Percentiles rank a stretch among this genome's conserved stretches.
phyloP scores from a whole-genome alignment of 2,797 vertebrate species.

The Pagetopsis macropterus region DNA sequence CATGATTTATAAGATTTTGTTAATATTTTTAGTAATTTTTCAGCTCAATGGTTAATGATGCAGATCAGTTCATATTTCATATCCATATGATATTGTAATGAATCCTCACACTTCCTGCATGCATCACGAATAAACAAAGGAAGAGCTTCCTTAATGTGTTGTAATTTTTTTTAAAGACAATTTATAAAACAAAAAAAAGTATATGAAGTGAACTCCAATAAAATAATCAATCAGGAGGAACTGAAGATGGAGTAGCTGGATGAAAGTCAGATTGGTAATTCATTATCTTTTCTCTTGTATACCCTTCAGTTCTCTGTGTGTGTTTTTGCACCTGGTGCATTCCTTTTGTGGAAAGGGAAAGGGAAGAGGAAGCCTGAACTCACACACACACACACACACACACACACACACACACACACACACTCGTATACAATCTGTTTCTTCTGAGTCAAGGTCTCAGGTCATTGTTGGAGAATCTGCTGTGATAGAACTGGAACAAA shows the following conservation, averaged over 20 bases:
- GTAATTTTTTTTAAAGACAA: not conserved
- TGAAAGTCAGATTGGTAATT: not conserved
- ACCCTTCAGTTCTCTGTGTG: not conserved
- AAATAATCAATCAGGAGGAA: no score
- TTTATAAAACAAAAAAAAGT: not conserved
- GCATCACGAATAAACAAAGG: accelerated
- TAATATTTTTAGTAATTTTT: not conserved
- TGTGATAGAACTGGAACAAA: slow-evolving; percentile 52
- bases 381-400: slow-evolving; percentile 4
- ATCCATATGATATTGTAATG: not conserved
- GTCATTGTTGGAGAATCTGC: slow-evolving; percentile 35
- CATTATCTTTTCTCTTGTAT: not conserved
- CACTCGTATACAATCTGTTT: slow-evolving; percentile 11
- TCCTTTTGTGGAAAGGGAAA: slow-evolving; percentile 51
- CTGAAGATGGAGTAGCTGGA: not conserved
- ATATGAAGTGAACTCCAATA: no score
- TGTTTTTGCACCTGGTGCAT: slow-evolving; percentile 52
- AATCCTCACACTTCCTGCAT: not conserved
- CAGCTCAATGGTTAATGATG: slow-evolving; percentile 3
- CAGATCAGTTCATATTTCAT: not conserved
- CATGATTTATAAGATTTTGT: not conserved
- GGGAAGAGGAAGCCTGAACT: slow-evolving; percentile 52
- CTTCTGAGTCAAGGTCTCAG: slow-evolving; percentile 53
- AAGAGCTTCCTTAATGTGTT: not conserved
- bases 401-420: not conserved